Conservation (phyloP, 2,113 vertebrate genomes). For the Rhombomys opimus region DNA sequence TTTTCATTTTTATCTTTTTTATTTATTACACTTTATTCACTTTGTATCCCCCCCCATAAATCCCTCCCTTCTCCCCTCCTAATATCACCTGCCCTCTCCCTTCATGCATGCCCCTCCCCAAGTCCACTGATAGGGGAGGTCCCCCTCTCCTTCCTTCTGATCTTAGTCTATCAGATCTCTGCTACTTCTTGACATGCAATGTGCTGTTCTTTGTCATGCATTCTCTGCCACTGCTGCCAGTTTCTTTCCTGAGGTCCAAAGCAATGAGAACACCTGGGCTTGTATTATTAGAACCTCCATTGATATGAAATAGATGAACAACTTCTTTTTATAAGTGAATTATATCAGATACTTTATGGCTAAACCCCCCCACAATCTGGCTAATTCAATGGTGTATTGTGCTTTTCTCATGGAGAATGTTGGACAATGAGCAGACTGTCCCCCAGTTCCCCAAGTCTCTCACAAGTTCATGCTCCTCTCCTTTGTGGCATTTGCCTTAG, state of each 20-base stretch:
- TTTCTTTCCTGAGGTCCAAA: background rate
- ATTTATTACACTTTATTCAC: too few species aligned
- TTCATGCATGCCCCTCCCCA: too few species aligned
- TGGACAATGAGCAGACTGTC: background rate
- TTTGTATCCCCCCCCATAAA: too few species aligned
- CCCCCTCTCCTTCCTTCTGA: too few species aligned
- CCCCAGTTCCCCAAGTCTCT: background rate
- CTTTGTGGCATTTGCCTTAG: background rate
- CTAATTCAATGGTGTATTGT: background rate
- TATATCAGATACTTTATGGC: background rate
- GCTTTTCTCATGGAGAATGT: background rate
- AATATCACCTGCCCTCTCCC: too few species aligned
- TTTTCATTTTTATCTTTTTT: too few species aligned
- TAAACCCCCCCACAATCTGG: background rate
- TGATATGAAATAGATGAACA: background rate
- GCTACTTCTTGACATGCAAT: background rate
- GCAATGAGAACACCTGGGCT: background rate
- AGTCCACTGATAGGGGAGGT: too few species aligned
- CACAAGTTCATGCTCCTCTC: background rate
- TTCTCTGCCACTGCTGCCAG: background rate
- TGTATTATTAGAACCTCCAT: background rate
- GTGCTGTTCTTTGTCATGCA: background rate
- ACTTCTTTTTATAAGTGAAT: background rate
- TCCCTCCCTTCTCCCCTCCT: too few species aligned
- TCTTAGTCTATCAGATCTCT: too few species aligned